These are phyloP conservation scores for Ictalurus furcatus DNA, from an alignment of 2,113 vertebrate genomes.

Conservation along the genomic window DNA sequence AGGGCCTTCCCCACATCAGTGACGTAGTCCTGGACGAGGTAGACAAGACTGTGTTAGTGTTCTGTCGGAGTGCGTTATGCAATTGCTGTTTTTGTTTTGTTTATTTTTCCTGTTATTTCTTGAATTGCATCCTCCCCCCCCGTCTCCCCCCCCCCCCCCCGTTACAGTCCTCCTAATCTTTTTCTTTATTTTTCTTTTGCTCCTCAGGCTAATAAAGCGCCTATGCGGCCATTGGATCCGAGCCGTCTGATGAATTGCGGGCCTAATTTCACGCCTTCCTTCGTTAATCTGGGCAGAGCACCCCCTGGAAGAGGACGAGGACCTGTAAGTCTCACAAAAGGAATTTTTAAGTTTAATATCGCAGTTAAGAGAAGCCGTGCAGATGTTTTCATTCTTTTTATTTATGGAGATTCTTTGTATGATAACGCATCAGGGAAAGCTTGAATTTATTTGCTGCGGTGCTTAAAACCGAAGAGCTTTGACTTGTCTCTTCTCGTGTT, in stretches of 20 bases:
- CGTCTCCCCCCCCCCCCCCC: too few species aligned
- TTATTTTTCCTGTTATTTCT: background rate
- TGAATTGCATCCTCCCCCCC: too few species aligned
- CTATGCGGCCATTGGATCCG: constrained; percentile 81
- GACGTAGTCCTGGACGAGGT: constrained; percentile 97
- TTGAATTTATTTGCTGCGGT: background rate
- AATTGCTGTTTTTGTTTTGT: background rate
- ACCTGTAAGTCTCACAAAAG: constrained; percentile 69
- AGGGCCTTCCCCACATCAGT: constrained; percentile 88
- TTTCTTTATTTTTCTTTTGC: background rate
- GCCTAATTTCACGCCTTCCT: constrained; percentile 93
- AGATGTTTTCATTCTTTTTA: background rate
- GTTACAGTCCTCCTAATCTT: too few species aligned
- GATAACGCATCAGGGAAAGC: too few species aligned
- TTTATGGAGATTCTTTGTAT: too few species aligned
- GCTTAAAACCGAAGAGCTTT: background rate
- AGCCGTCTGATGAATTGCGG: constrained; percentile 85
- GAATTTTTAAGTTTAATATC: background rate
- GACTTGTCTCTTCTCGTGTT: background rate
- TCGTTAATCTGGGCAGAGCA: constrained; percentile 87
- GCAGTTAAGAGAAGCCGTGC: background rate
- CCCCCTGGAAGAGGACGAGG: constrained; percentile 80
- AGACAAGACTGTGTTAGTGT: background rate
- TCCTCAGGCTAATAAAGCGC: constrained; percentile 87
- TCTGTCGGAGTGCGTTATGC: background rate